These are phyloP conservation scores for Heterochromis multidens DNA, from an alignment of 2,113 vertebrate species.

Conservation along the genomic window DNA sequence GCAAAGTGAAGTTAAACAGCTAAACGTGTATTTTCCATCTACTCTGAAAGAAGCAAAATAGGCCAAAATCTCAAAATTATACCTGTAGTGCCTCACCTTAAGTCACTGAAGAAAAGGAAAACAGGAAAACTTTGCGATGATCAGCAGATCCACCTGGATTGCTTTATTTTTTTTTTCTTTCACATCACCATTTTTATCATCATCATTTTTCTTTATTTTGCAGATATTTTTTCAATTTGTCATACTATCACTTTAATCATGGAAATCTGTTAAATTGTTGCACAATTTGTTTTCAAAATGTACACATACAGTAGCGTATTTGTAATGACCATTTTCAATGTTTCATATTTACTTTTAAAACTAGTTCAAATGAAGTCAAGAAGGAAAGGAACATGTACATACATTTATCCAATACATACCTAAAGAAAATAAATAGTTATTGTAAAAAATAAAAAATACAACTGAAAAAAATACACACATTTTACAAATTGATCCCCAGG, in stretches of 20 bases:
- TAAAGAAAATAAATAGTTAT: conserved; percentile 80
- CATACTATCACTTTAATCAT: conserved; percentile 68
- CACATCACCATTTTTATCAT: conserved; percentile 58
- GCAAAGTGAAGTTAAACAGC: neutral
- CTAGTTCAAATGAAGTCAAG: conserved; percentile 74
- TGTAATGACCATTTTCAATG: conserved; percentile 69
- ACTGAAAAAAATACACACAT: conserved; percentile 82
- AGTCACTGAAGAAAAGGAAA: neutral
- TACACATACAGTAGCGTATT: conserved; percentile 77
- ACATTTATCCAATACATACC: conserved; percentile 81
- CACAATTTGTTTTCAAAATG: conserved; percentile 75
- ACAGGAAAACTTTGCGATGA: conserved; percentile 5
- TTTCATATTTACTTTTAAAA: conserved; percentile 75
- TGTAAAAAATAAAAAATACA: conserved; percentile 81
- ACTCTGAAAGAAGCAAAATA: neutral
- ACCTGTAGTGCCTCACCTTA: neutral
- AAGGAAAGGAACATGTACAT: conserved; percentile 76
- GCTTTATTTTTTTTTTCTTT: conserved; percentile 64
- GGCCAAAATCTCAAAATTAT: neutral
- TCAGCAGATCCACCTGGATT: conserved; percentile 63
- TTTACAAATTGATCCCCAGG: conserved; percentile 78
- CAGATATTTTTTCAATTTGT: conserved; percentile 59
- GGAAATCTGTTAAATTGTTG: conserved; percentile 71
- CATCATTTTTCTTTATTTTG: conserved; percentile 61
- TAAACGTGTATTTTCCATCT: neutral